These are phyloP conservation scores for Diadegma fenestrale DNA, from an alignment of 2,888 invertebrate genomes.

Conservation along the genomic window DNA sequence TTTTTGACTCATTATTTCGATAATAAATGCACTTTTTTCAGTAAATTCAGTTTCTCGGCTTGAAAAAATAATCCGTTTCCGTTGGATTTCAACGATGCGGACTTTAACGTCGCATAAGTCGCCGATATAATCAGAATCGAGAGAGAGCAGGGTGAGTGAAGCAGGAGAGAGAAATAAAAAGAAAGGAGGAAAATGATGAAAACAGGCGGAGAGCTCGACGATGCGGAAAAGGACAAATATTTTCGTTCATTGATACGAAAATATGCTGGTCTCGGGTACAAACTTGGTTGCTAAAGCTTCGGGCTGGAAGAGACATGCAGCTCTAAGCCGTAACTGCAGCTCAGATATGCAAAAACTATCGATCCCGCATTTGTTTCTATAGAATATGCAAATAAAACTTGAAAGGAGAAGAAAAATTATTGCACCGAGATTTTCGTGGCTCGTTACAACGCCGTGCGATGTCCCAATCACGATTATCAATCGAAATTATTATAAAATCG, in stretches of 20 bases:
- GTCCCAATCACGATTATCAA: too few species aligned
- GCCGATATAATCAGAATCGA: background rate
- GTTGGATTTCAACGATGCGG: too few species aligned
- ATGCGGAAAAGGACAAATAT: conserved; percentile 29
- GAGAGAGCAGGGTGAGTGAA: background rate
- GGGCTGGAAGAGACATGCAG: background rate
- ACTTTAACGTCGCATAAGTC: too few species aligned
- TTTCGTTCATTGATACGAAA: conserved; percentile 20
- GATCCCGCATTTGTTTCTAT: background rate
- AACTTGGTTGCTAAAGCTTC: background rate
- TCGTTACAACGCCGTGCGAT: too few species aligned
- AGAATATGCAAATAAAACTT: background rate
- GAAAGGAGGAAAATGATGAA: background rate
- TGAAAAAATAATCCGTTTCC: too few species aligned
- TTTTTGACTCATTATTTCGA: too few species aligned
- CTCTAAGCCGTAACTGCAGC: background rate
- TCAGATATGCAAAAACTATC: conserved; percentile 16
- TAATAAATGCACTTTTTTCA: too few species aligned
- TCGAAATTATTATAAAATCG: too few species aligned
- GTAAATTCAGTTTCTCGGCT: too few species aligned
- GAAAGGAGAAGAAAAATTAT: background rate
- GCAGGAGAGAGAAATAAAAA: background rate
- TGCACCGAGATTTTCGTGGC: background rate
- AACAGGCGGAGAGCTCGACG: conserved; percentile 11
- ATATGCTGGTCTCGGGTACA: conserved; percentile 1